A percentile compares a stretch with the other conserved stretches of the same genome.
Evolutionary conservation across 2,888 invertebrate genomes (phyloP).

Genomic region (Hydrotaea cyrtoneurina): DNA sequence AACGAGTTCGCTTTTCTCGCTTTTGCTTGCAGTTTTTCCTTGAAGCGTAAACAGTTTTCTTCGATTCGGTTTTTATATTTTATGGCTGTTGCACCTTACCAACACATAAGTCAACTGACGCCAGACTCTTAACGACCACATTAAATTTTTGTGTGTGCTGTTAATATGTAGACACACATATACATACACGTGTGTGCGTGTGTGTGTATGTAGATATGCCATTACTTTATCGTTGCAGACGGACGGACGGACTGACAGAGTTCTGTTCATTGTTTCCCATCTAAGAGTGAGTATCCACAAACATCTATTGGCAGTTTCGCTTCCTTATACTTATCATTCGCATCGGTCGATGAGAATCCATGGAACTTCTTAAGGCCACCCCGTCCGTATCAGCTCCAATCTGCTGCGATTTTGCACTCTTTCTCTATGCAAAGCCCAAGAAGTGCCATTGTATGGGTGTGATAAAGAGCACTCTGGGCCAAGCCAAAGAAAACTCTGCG

Average conservation of each 20-base stretch:
- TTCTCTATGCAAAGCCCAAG: neutral
- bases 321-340: constrained; percentile 38
- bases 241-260: constrained; percentile 8
- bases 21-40: neutral
- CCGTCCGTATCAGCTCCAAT: constrained; percentile 56
- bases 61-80: constrained; percentile 21
- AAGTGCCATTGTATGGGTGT: neutral
- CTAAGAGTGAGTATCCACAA: neutral
- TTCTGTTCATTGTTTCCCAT: constrained; percentile 3
- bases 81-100: constrained; percentile 65
- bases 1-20: neutral
- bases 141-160: constrained; percentile 54
- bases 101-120: constrained; percentile 67
- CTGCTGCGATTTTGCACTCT: constrained; percentile 21
- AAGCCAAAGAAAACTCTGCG: neutral
- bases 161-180: neutral
- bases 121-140: constrained; percentile 65
- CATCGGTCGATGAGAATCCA: constrained; percentile 18
- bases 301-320: constrained; percentile 42
- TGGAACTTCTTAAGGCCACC: constrained; percentile 42
- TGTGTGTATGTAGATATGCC: constrained; percentile 19
- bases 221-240: neutral
- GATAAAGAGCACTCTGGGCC: constrained; percentile 3
- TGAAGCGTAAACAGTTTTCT: constrained; percentile 12
- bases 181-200: neutral